phyloP scores from a whole-genome alignment of 2,888 invertebrate species.

The Ormyrus thymus region DNA sequence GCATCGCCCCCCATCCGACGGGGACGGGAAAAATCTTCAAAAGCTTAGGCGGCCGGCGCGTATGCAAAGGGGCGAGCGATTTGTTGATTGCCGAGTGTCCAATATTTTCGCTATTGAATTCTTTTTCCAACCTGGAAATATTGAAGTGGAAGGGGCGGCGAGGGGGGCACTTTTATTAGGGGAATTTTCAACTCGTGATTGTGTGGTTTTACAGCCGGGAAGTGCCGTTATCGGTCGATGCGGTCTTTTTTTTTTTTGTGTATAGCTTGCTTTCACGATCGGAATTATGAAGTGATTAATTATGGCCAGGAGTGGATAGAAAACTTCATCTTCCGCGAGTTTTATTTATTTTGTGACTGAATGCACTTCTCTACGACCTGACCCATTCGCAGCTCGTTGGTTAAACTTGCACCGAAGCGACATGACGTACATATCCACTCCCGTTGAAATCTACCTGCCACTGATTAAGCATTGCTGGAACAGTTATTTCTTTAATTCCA shows the following conservation, averaged over 20 bases:
- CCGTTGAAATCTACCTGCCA: constrained; percentile 5
- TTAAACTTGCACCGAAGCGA: constrained; percentile 8
- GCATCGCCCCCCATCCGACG: background rate
- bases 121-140: no score
- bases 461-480: constrained; percentile 14
- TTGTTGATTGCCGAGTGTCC: background rate
- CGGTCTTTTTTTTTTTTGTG: no score
- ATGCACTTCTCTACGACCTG: constrained; percentile 41
- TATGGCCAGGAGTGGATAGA: constrained; percentile 41
- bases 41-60: background rate
- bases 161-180: no score
- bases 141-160: no score
- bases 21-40: constrained; percentile 26
- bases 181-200: no score
- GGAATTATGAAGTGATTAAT: no score
- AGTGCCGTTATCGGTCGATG: no score
- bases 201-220: no score
- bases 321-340: constrained; percentile 55
- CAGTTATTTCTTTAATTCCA: constrained; percentile 8
- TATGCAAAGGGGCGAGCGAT: constrained; percentile 1
- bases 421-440: background rate
- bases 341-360: constrained; percentile 57
- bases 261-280: no score
- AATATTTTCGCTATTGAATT: background rate
- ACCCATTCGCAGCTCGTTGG: constrained; percentile 1